Evolutionary conservation across 2,888 invertebrate genomes (phyloP), one percentile per base, ranked within the genome.

Genomic region (Drosophila planitibia): DNA sequence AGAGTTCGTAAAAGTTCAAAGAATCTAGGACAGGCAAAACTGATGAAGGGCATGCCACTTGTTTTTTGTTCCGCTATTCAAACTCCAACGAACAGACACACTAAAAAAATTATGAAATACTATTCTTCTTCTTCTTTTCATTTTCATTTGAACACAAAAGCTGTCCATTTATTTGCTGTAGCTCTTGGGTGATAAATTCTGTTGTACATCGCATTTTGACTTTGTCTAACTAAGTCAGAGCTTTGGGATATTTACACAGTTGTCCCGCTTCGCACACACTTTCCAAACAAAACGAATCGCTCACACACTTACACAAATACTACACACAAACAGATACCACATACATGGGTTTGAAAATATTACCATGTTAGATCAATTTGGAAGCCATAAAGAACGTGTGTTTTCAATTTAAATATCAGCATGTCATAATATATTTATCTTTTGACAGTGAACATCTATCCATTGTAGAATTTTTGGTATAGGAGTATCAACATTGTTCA

Each of bases 161-260:
- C 59, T 55, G 55, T n/a, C 30, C 62, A 57, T 39, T 64, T 76
- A 66, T 76, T 80, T 80, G 61, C 68, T 53, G 32, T 62, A 28
- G 25, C 22, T 16, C 10, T 37, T 37, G 49, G 35, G 25, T 59
- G 53, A 70, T 60, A 60, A 62, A 68, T 81, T 78, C 60, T 51
- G 73, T 47, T 41, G 41, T 19, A 55, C 7, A 39, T 41, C 22
- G 61, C 58, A 78, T 76, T 68, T 60, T 52, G 66, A 66, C 76
- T 78, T 78, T 78, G 76, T 89, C 88, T 78, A 68, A 52, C 68
- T 66, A 52, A 76, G 79, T 66, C 70, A 41, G 75, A 70, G 75
- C 70, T 60, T 73, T 68, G 75, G 63, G 49, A 62, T 89, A 59
- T 86, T 89, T 87, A 57, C 75, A 88, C 85, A 86, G 85, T 87